Base-by-base conservation (phyloP, 1,140 invertebrate species). In the Lamellibrachia luymesi region DNA sequence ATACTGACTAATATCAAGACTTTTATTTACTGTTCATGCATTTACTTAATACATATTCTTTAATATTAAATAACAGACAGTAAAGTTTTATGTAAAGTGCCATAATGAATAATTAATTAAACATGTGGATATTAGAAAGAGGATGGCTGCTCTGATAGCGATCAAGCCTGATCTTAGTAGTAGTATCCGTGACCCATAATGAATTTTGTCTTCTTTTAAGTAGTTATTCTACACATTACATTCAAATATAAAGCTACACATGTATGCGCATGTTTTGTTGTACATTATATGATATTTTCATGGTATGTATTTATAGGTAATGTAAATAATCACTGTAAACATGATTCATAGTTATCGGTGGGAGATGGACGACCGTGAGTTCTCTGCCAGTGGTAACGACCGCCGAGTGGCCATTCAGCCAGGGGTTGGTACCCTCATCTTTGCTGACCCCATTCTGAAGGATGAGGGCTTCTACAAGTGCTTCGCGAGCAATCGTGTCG, bases 381-480 rank as follows among this genome's bases (percentile, higher is more conserved):
- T 94, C 91, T 93, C 93, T 38, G 93, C 94, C 27, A 94, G 94
- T 92, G 94, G 94, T 52, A 92, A 90, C 38, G 94, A 94, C 64
- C 93, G 93, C 38, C 38, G 94, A 91, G 91, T 94, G 38, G 94
- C 93, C 80, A 94, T 94, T 92, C 94, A 94, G 90, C 94, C 94
- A 2, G 94, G 94, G 22, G 93, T 94, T 4, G 94, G 94, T 8
- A 94, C 94, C n/a, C 93, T 94, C n/a, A 94, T 94, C 27, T 94
- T 94, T 93, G 93, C 94, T 56, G 27, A 90, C 50, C 94, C 94
- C 91, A 10, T 92, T 5, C 27, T 90, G 25, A 52, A 64, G 51
- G 94, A 94, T 64, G 94, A 94, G 64, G 94, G 93, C n/a, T 93
- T 93, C 49, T 94, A 94, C 64, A 93, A 94, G 52, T 94, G 94